phyloP scores from a whole-genome alignment of 2,888 invertebrate genomes.

The Apamea monoglypha region DNA sequence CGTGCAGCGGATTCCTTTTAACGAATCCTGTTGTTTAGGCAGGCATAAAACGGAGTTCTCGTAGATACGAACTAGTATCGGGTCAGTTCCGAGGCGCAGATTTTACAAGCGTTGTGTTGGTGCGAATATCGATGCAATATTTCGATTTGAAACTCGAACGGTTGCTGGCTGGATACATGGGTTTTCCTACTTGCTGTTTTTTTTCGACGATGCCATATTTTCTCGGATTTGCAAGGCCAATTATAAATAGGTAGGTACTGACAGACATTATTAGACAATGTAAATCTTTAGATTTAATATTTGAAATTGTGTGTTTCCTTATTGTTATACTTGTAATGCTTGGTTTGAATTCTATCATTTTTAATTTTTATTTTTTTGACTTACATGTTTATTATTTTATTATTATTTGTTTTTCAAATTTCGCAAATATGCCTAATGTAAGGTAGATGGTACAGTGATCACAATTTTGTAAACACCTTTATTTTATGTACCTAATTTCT shows the following conservation, averaged over 20 bases:
- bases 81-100: constrained; percentile 13
- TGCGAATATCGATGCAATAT: constrained; percentile 17
- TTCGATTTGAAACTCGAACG: constrained; percentile 24
- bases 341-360: too few relatives aligned
- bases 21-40: constrained; percentile 45
- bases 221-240: not conserved
- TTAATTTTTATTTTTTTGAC: too few relatives aligned
- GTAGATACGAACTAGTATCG: constrained; percentile 17
- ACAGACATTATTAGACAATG: too few relatives aligned
- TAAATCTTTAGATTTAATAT: too few relatives aligned
- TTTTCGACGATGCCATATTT: not conserved
- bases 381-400: too few relatives aligned
- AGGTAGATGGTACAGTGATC: too few relatives aligned
- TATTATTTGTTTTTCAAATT: too few relatives aligned
- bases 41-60: constrained; percentile 22
- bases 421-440: too few relatives aligned
- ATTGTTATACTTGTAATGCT: too few relatives aligned
- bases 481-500: too few relatives aligned
- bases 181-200: not conserved
- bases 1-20: constrained; percentile 39
- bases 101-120: constrained; percentile 18
- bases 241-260: not conserved
- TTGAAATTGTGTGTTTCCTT: too few relatives aligned
- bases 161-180: not conserved
- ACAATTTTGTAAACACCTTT: too few relatives aligned